Evolutionary conservation across 2,888 invertebrate genomes (phyloP).

Genomic region (Leptopilina syphax): DNA sequence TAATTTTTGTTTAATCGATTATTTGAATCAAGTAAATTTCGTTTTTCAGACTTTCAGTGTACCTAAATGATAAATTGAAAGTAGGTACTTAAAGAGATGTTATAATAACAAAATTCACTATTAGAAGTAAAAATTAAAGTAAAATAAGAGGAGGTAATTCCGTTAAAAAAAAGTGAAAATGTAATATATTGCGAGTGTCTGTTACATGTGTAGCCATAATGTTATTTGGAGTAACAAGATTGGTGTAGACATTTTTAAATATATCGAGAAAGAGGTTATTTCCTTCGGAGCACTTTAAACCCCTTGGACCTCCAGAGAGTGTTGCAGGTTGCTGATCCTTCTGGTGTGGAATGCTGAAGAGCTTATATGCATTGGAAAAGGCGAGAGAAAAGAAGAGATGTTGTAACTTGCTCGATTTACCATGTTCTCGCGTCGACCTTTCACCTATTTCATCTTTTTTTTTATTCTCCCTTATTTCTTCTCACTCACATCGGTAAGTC

Average conservation of each 20-base stretch:
- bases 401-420: conserved; percentile 39
- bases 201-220: conserved; percentile 34
- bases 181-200: neutral
- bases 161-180: neutral
- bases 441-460: neutral
- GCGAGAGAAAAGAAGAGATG: conserved; percentile 47
- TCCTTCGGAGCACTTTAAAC: conserved; percentile 12
- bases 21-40: no score
- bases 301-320: conserved; percentile 50
- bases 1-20: no score
- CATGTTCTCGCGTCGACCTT: neutral
- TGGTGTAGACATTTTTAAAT: neutral
- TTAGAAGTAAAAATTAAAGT: no score
- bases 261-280: conserved; percentile 16
- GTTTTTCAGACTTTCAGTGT: no score
- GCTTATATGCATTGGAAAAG: conserved; percentile 43
- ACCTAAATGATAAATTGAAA: no score
- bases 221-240: neutral
- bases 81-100: no score
- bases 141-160: no score
- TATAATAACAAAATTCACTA: no score
- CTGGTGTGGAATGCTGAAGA: conserved; percentile 60
- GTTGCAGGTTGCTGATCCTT: conserved; percentile 57
- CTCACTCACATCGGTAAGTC: neutral
- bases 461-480: neutral